A percentile compares a stretch with the other conserved stretches of the same genome.
These are phyloP conservation scores for Anorthoa munda DNA, from an alignment of 2,888 invertebrate genomes.

Conservation along the genomic window DNA sequence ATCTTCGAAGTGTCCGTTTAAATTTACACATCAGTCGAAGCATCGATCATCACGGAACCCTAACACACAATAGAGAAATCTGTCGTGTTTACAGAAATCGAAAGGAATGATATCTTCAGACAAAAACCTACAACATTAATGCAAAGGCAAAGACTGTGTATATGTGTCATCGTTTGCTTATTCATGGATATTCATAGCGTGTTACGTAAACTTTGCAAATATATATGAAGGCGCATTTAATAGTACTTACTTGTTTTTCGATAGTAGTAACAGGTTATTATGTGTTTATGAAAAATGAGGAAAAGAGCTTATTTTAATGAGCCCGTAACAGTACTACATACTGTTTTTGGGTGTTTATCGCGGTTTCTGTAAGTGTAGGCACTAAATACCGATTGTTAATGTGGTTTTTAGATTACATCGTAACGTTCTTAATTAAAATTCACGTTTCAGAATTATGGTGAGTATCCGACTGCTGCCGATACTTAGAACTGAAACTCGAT, in stretches of 20 bases:
- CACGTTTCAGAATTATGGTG: neutral
- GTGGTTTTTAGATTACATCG: neutral
- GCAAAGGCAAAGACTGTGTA: conserved; percentile 40
- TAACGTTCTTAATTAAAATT: neutral
- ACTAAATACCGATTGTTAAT: neutral
- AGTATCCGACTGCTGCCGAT: neutral
- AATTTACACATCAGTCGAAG: neutral
- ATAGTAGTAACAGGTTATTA: conserved; percentile 4
- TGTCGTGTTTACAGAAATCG: conserved; percentile 27
- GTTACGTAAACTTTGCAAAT: conserved; percentile 64
- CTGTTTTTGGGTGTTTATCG: neutral
- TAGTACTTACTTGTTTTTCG: conserved; percentile 29
- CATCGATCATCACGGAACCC: conserved; percentile 11
- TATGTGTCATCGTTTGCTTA: conserved; percentile 63
- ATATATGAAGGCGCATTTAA: conserved; percentile 39
- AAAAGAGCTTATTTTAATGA: conserved; percentile 13
- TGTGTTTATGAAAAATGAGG: neutral
- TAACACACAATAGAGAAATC: conserved; percentile 27
- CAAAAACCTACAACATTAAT: conserved; percentile 26
- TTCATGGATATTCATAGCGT: conserved; percentile 67
- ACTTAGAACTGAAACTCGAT: no score
- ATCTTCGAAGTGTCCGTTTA: neutral
- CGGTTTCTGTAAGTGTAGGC: no score
- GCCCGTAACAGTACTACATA: neutral
- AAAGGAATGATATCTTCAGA: conserved; percentile 21